Evolutionary conservation across 2,888 invertebrate genomes (phyloP).

Genomic region (Hermaeophaga mercurialis): DNA sequence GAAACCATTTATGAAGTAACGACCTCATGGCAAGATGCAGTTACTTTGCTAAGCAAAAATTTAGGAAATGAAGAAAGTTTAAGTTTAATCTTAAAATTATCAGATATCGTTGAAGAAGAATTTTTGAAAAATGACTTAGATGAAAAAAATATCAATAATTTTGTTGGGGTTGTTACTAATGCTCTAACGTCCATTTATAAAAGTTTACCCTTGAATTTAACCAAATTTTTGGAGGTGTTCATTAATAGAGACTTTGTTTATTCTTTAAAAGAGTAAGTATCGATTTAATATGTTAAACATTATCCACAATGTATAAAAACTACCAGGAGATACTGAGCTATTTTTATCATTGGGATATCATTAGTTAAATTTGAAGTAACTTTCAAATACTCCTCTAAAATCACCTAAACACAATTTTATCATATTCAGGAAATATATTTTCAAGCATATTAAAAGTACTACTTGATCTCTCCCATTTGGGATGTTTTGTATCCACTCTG

Average conservation of each 20-base stretch:
- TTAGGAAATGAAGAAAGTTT: slow-evolving; percentile 35
- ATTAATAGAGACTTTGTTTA: slow-evolving; percentile 35
- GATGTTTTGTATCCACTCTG: no score
- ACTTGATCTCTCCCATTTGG: no score
- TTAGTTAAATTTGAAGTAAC: no score
- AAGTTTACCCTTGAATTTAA: slow-evolving; percentile 41
- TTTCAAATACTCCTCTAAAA: no score
- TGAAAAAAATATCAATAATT: slow-evolving; percentile 33
- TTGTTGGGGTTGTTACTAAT: slow-evolving; percentile 42
- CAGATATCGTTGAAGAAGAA: slow-evolving; percentile 36
- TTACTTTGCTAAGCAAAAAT: slow-evolving; percentile 47
- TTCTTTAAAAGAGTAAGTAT: neutral
- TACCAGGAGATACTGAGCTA: no score
- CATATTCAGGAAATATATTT: no score
- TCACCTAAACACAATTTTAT: no score
- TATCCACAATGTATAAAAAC: no score
- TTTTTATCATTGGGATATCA: no score
- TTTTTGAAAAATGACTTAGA: slow-evolving; percentile 31
- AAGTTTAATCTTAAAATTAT: slow-evolving; percentile 36
- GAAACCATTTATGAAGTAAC: slow-evolving; percentile 64
- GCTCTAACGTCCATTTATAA: slow-evolving; percentile 44
- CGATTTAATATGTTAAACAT: no score
- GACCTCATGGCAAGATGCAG: slow-evolving; percentile 64
- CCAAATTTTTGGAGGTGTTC: slow-evolving; percentile 42
- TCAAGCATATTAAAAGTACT: no score